Percentiles rank a stretch among this genome's conserved stretches.
Conservation (phyloP, 1,140 invertebrate species). For the Drosophila navojoa region DNA sequence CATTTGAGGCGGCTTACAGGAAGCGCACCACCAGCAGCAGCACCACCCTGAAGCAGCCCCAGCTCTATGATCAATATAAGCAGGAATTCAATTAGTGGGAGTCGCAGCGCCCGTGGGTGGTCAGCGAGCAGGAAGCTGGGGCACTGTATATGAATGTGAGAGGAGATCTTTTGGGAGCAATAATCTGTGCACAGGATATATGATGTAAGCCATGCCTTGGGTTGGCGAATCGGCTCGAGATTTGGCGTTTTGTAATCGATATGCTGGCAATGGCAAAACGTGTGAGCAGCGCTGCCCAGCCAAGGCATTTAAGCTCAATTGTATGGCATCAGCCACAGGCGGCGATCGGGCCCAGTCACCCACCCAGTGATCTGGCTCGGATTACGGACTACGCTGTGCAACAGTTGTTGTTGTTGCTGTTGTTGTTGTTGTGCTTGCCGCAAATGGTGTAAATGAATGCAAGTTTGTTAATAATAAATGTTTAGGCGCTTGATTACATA, state of each 20-base stretch:
- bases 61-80: conserved; percentile 40
- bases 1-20: neutral
- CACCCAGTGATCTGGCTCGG: neutral
- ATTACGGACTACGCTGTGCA: conserved; percentile 2
- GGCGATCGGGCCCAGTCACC: neutral
- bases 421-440: conserved; percentile 9
- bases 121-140: neutral
- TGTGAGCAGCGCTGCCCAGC: conserved; percentile 31
- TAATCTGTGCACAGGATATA: no score
- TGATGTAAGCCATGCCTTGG: no score
- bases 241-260: conserved; percentile 43
- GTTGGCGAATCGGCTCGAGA: neutral
- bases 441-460: conserved; percentile 47
- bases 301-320: conserved; percentile 47
- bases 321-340: conserved; percentile 11
- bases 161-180: no score
- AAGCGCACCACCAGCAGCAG: conserved; percentile 4
- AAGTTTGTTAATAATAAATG: conserved; percentile 60
- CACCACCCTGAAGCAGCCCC: conserved; percentile 35
- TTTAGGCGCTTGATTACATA: conserved; percentile 59
- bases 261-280: conserved; percentile 14
- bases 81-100: conserved; percentile 38
- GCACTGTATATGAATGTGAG: no score
- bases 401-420: neutral
- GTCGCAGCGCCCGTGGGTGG: conserved; percentile 20